These are phyloP conservation scores for Achatina immaculata DNA, from an alignment of 1,140 invertebrate genomes.

Conservation along the genomic window DNA sequence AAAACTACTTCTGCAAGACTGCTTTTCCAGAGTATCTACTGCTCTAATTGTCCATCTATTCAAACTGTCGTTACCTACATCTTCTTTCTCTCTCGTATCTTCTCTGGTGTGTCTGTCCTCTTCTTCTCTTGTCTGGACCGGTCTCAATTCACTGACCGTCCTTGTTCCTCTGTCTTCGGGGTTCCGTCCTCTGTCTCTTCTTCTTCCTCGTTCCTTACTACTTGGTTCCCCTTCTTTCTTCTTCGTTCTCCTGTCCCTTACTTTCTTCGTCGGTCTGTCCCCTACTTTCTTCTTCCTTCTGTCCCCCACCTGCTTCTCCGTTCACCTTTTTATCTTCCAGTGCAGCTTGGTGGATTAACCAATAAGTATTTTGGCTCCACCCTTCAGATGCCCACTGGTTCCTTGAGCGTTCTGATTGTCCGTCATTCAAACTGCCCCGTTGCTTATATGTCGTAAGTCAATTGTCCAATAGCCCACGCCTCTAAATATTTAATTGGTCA, in stretches of 20 bases:
- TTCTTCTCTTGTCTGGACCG: no score
- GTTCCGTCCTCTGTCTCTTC: constrained; percentile 23
- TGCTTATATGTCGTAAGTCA: neutral
- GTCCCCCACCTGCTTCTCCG: neutral
- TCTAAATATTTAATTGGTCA: neutral
- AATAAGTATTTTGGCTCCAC: constrained; percentile 52
- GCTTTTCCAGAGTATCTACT: no score
- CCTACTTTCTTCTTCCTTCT: neutral
- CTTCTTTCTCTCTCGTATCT: no score
- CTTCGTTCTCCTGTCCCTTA: neutral
- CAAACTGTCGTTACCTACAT: no score
- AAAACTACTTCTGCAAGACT: no score
- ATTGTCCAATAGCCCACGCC: neutral
- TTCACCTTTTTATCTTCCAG: neutral
- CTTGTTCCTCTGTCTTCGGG: no score
- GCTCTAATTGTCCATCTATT: no score
- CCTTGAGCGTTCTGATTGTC: no score
- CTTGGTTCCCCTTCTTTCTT: neutral
- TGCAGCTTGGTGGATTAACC: neutral
- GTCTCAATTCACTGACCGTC: no score
- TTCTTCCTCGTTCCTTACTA: neutral
- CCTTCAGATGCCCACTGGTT: neutral
- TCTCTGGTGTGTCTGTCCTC: no score
- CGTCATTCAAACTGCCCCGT: neutral
- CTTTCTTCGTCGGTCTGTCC: neutral